phyloP scores from a whole-genome alignment of 2,888 invertebrate genomes.

The Cataglyphis altisquamis region DNA sequence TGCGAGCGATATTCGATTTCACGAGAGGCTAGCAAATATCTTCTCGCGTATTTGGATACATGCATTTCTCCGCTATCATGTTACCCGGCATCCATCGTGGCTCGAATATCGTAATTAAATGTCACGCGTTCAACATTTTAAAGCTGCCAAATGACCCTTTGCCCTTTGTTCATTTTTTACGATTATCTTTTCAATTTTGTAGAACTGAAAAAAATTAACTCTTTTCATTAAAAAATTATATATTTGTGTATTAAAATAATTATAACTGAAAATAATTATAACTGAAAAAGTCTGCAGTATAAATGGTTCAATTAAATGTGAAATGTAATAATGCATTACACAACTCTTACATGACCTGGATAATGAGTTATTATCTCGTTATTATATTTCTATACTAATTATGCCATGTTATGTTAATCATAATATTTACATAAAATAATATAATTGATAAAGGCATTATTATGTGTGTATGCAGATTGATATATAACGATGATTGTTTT shows the following conservation, averaged over 20 bases:
- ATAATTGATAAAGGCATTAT: background rate
- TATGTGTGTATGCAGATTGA: background rate
- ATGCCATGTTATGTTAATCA: conserved; percentile 18
- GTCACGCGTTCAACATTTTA: background rate
- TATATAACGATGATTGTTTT: background rate
- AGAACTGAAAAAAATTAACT: background rate
- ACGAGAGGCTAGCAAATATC: conserved; percentile 43
- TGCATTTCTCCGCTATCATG: conserved; percentile 31
- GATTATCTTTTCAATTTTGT: background rate
- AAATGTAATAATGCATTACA: background rate
- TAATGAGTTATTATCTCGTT: conserved; percentile 3
- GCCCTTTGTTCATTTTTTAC: background rate
- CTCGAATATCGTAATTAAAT: conserved; percentile 36
- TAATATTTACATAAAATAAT: conserved; percentile 30
- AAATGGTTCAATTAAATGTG: conserved; percentile 11
- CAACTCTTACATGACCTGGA: background rate
- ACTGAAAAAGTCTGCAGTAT: background rate
- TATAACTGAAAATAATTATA: background rate
- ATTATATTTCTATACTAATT: conserved; percentile 34
- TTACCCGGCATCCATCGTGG: conserved; percentile 4
- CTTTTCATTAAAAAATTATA: background rate
- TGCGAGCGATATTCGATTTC: conserved; percentile 48
- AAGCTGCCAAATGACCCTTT: conserved; percentile 2
- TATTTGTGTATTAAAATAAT: background rate
- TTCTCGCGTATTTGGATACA: conserved; percentile 34